A percentile compares a stretch with the other conserved stretches of the same genome.
Conservation (phyloP, 2,888 invertebrate genomes). For the Cyaniris semiargus region DNA sequence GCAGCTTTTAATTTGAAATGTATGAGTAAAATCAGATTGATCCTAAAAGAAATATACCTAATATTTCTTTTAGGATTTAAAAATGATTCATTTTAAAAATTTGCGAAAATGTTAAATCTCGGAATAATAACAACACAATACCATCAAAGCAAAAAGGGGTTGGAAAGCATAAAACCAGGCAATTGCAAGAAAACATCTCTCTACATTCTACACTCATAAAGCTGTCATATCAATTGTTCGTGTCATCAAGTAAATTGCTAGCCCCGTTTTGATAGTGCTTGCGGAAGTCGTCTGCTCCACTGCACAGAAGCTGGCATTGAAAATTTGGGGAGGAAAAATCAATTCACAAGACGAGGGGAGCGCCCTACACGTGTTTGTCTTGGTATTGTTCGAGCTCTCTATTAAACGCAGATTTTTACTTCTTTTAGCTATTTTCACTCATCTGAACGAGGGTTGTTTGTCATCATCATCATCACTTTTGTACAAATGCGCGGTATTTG, state of each 20-base stretch:
- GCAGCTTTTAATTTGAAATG: background rate
- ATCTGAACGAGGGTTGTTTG: background rate
- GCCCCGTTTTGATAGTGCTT: conserved; percentile 38
- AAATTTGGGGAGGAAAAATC: conserved; percentile 58
- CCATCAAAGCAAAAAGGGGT: background rate
- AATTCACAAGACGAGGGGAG: conserved; percentile 59
- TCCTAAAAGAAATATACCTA: no score
- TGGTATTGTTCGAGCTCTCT: conserved; percentile 19
- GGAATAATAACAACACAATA: background rate
- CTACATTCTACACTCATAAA: background rate
- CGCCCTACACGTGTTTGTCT: conserved; percentile 49
- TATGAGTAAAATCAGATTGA: background rate
- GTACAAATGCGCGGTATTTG: background rate
- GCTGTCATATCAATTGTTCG: conserved; percentile 26
- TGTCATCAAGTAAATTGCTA: conserved; percentile 44
- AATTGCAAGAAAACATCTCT: background rate
- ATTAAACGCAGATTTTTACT: conserved; percentile 15
- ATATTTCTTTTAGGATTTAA: background rate
- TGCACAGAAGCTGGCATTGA: conserved; percentile 43
- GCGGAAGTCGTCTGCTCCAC: conserved; percentile 44
- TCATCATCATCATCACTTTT: background rate
- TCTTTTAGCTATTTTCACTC: conserved; percentile 10
- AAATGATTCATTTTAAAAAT: background rate
- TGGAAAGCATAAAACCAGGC: background rate
- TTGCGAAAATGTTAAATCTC: background rate